Evolutionary conservation across 2,888 invertebrate genomes (phyloP).

Genomic region (Pharmacophagus antenor): DNA sequence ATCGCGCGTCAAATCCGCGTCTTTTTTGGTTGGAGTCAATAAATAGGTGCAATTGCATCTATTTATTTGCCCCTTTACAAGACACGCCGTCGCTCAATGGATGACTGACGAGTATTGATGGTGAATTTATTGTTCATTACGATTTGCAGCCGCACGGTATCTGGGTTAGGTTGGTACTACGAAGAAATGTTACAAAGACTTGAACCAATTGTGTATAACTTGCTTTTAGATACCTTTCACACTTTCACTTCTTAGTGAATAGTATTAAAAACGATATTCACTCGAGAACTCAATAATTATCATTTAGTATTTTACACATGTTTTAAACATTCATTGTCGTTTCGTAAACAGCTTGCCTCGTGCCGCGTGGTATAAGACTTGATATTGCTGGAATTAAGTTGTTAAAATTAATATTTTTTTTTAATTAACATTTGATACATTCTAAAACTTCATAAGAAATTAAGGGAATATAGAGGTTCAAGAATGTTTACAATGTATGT

Average conservation of each 20-base stretch:
- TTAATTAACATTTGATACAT: too few species aligned
- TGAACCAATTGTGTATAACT: not conserved
- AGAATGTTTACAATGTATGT: too few species aligned
- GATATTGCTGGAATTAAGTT: too few species aligned
- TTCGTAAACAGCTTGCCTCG: too few species aligned
- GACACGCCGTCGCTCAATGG: not conserved
- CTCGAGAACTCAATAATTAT: too few species aligned
- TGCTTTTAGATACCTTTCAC: not conserved
- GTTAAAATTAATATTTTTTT: too few species aligned
- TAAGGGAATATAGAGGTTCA: too few species aligned
- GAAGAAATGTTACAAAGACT: not conserved
- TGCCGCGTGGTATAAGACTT: too few species aligned
- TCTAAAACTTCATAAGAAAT: too few species aligned
- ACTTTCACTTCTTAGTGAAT: not conserved
- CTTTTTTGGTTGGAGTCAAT: not conserved
- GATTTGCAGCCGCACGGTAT: not conserved
- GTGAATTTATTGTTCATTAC: conserved; percentile 4
- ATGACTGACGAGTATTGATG: not conserved
- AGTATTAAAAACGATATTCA: too few species aligned
- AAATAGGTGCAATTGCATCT: not conserved
- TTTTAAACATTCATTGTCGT: too few species aligned
- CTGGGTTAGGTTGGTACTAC: not conserved
- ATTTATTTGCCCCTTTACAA: conserved; percentile 1
- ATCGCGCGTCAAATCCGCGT: not conserved
- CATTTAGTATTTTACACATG: too few species aligned